Evolutionary conservation across 1,140 invertebrate species (phyloP), one percentile per base, ranked within the genome.

Genomic region (Aricia agestis): DNA sequence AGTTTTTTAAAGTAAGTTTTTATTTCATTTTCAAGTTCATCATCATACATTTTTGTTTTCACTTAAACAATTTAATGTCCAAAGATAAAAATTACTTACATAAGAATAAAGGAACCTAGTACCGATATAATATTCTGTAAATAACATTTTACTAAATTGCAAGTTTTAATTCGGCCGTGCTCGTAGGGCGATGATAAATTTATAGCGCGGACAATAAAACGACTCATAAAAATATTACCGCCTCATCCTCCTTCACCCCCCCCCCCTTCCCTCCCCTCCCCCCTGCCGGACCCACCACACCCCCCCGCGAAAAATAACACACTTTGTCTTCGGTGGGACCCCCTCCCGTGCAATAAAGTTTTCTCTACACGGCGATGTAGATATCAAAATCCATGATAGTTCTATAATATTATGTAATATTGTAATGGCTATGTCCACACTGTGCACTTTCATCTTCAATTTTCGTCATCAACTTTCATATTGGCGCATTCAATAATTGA

Each of bases 241-340:
- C 70, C 58, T 63, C 66, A 68, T 9, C 61, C 63, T 63, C 4
- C 72, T 59, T 36, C 25, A 59, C 32, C 69, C 3, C 42, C 59
- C 36, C 70, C 66, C 17, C 18, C 66, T 59, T 67, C 45, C 65
- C 67, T 59, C 66, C 69, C 66, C 73, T 72, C 79, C 80, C 82
- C 86, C 66, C 32, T 65, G 13, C 19, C 59, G 17, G 66, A 70
- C 45, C 65, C 67, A 66, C 68, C 69, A 68, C 74, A 74, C 25
- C 79, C 80, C 80, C 80, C 82, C 86, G 84, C 86, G 86, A 87
- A 83, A 86, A 83, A 86, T 86, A 88, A 88, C 86, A 88, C 83
- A 86, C 84, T 86, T 88, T 88, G 86, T 88, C 45, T 52, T 52
- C 45, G 45, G 45, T 10, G 45, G 36, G 36, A 52, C 45, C 13